Evolutionary conservation across 2,888 invertebrate genomes (phyloP).

Genomic region (Macrosiphum euphorbiae): DNA sequence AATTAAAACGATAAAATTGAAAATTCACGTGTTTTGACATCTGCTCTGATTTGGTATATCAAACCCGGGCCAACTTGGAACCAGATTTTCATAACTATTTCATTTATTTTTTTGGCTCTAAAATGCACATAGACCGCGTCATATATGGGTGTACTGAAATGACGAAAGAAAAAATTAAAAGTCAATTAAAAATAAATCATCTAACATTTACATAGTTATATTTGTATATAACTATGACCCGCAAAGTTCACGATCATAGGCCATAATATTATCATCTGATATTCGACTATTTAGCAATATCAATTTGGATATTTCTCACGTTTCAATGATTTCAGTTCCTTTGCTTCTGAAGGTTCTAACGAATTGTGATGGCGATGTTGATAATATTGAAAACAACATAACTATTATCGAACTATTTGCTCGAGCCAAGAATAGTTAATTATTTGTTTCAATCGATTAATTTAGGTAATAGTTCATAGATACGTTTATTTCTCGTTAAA

Average conservation of each 20-base stretch:
- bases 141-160: neutral
- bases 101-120: neutral
- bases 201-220: too few species aligned
- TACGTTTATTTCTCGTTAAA: neutral
- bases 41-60: neutral
- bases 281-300: neutral
- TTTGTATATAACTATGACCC: neutral
- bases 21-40: slow-evolving; percentile 1
- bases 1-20: neutral
- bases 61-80: neutral
- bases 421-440: neutral
- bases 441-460: neutral
- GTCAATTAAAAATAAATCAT: slow-evolving; percentile 22
- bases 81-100: neutral
- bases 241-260: neutral
- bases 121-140: neutral
- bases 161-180: neutral
- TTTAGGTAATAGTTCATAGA: neutral
- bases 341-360: neutral
- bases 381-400: neutral
- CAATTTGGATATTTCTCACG: neutral
- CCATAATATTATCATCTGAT: neutral
- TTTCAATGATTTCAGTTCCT: neutral
- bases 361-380: neutral
- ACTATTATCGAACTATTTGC: neutral